Percentiles rank a stretch among this genome's conserved stretches.
phyloP scores from a whole-genome alignment of 2,888 invertebrate genomes.

The Smittia sp. region DNA sequence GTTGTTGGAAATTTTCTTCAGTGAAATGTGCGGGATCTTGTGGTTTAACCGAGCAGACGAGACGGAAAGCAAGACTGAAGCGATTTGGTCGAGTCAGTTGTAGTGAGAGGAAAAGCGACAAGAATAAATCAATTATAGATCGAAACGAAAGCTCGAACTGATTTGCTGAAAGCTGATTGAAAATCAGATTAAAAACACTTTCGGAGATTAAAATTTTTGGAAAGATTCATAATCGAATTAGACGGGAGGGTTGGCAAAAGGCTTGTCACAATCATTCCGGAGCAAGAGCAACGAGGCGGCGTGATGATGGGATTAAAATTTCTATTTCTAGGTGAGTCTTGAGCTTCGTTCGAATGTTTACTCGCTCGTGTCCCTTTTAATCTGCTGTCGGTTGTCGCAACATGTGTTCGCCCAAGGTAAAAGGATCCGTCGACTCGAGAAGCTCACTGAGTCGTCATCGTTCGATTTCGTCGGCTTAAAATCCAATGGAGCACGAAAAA shows the following conservation, averaged over 20 bases:
- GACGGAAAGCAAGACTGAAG: not conserved
- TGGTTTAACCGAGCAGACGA: not conserved
- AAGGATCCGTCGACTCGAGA: not conserved
- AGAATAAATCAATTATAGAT: not conserved
- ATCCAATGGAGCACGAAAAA: constrained; percentile 37
- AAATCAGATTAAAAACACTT: constrained; percentile 36
- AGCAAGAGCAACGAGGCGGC: not conserved
- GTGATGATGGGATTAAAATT: constrained; percentile 38
- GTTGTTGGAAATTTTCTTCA: not conserved
- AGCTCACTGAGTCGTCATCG: not conserved
- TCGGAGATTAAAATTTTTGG: constrained; percentile 16
- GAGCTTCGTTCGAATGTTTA: not conserved
- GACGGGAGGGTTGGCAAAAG: not conserved
- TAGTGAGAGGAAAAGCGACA: not conserved
- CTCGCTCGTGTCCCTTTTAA: not conserved
- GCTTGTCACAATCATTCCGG: constrained; percentile 4
- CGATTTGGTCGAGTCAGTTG: not conserved
- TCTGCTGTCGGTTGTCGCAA: not conserved
- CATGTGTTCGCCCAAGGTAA: not conserved
- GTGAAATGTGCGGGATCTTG: constrained; percentile 25
- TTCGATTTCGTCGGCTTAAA: not conserved
- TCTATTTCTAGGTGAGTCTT: constrained; percentile 35
- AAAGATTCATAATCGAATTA: constrained; percentile 28
- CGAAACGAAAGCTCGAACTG: not conserved
- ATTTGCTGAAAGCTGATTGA: constrained; percentile 9